A percentile compares a stretch with the other conserved stretches of the same genome.
These are phyloP conservation scores for Scolopax rusticola DNA, from an alignment of 2,797 vertebrate species.

Conservation along the genomic window DNA sequence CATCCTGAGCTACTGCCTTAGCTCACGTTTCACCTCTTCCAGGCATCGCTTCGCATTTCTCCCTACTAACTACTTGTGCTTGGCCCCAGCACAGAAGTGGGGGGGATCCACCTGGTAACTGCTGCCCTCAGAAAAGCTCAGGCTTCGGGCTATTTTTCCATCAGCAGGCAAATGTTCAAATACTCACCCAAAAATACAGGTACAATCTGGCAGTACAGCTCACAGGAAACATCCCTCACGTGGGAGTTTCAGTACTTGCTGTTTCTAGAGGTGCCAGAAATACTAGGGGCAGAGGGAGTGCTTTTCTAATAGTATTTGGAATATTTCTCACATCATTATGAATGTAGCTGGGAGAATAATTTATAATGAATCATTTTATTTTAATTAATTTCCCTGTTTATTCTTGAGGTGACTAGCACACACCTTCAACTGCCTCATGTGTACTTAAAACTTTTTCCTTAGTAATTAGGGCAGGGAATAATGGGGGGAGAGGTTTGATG, in stretches of 20 bases:
- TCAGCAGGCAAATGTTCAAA: constrained; percentile 35
- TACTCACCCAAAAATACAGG: constrained; percentile 45
- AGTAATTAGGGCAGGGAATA: neutral
- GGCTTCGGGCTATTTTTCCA: constrained; percentile 21
- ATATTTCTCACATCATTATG: constrained; percentile 68
- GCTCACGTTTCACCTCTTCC: neutral
- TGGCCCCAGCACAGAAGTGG: neutral
- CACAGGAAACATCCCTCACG: constrained; percentile 58
- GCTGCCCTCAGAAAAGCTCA: neutral
- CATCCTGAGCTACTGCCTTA: constrained; percentile 3
- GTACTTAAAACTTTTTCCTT: neutral
- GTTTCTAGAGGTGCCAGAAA: constrained; percentile 67
- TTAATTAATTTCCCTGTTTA: constrained; percentile 49
- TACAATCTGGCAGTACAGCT: constrained; percentile 47
- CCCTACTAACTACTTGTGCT: neutral
- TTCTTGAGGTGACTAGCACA: constrained; percentile 10
- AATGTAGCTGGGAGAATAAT: constrained; percentile 46
- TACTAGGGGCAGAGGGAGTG: constrained; percentile 20
- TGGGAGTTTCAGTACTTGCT: constrained; percentile 63
- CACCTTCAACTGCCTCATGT: neutral
- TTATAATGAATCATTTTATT: constrained; percentile 47
- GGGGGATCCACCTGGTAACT: constrained; percentile 30
- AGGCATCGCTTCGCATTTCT: neutral
- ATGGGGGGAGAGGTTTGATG: neutral
- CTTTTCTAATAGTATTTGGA: constrained; percentile 57